Evolutionary conservation across 2,113 vertebrate genomes (phyloP), one percentile per base, ranked within the genome.

Genomic region (Cathartes aura): DNA sequence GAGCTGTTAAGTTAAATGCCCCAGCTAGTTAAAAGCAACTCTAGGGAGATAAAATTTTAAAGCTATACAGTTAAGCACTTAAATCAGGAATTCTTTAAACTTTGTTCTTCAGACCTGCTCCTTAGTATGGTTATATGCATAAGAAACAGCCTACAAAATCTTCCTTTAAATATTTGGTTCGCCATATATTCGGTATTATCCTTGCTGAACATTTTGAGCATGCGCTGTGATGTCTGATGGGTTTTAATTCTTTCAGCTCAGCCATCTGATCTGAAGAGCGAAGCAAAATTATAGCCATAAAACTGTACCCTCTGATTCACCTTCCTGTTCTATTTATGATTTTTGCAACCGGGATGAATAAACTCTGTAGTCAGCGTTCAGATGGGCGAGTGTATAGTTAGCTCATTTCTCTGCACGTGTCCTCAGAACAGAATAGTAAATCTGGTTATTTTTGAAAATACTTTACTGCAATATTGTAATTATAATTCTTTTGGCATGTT

Each of bases 281-380:
- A 89, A 93, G 92, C 67, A 93, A 92, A 96, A 96, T 96, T 94
- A 87, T 84, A 96, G 86, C 76, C 50, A 10, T 92, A 90, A 88
- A 95, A 78, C 60, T n/a, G 30, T 94, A 95, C 83, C 92, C 95
- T 97, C 90, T 95, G 93, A 80, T 96, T 97, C 95, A 97, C 95
- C 96, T 97, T 97, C 96, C 95, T 96, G 94, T 94, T 90, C 96
- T 96, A 97, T 95, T 97, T 96, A 90, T 89, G 92, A 92, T 93
- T 96, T 96, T 72, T 97, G 96, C 93, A 96, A 71, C 80, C 5
- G 53, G 74, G 92, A 94, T 93, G 96, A 93, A 93, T 90, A 92
- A 97, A 96, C 55, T 72, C 84, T 1, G 1, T 27, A 96, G 95
- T 95, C 94, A 97, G 97, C 94, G 5, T 83, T 97, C 63, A 27